A percentile compares a stretch with the other conserved stretches of the same genome.
Conservation (phyloP, 2,888 invertebrate genomes). For the Idaea biselata region DNA sequence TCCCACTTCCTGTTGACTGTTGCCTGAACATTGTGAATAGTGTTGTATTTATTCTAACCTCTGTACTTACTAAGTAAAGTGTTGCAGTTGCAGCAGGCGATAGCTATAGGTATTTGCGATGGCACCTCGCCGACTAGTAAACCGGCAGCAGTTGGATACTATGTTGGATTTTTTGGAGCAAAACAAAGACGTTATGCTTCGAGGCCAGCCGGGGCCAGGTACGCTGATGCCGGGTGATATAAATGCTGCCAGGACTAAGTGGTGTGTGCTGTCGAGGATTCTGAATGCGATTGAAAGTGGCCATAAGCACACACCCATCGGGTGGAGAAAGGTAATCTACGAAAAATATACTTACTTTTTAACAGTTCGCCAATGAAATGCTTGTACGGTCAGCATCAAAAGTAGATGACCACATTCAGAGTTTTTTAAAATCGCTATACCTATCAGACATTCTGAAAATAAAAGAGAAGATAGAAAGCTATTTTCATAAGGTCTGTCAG, state of each 20-base stretch:
- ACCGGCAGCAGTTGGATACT: slow-evolving; percentile 59
- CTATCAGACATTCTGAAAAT: too few relatives aligned
- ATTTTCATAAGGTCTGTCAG: too few relatives aligned
- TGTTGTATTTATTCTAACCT: neutral
- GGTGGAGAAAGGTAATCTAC: slow-evolving; percentile 64
- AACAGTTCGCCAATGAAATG: too few relatives aligned
- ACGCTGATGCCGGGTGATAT: slow-evolving; percentile 52
- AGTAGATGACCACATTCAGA: too few relatives aligned
- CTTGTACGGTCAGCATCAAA: too few relatives aligned
- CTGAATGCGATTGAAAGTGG: slow-evolving; percentile 60
- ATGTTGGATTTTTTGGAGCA: slow-evolving; percentile 62
- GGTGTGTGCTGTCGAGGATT: slow-evolving; percentile 59
- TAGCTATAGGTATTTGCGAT: slow-evolving; percentile 38
- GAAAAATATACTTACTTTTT: too few relatives aligned
- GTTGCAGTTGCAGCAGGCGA: neutral
- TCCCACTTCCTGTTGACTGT: neutral
- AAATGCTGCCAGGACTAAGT: slow-evolving; percentile 48
- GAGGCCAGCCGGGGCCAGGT: slow-evolving; percentile 48
- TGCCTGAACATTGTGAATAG: neutral
- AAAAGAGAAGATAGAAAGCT: too few relatives aligned
- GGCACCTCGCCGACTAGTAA: slow-evolving; percentile 68
- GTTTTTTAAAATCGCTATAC: too few relatives aligned
- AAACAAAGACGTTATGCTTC: slow-evolving; percentile 55
- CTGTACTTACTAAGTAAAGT: neutral
- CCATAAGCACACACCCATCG: slow-evolving; percentile 58